Base-by-base conservation (phyloP, 64 coral and sea anemone genomes). In the Actinia tenebrosa region DNA sequence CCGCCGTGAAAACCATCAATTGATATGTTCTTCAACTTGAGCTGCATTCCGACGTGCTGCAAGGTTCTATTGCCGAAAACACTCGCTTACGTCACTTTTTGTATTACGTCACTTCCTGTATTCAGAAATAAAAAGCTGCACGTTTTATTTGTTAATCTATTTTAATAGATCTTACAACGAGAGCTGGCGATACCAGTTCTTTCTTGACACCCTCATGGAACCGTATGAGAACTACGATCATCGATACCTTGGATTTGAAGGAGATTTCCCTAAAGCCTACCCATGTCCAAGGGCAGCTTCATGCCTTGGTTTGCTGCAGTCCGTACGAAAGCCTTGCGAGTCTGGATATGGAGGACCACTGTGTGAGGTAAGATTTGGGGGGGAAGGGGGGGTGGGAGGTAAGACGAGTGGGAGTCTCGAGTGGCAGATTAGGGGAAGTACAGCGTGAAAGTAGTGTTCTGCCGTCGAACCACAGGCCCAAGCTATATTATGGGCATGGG, bases 221-320 rank as follows among this genome's bases (percentile, higher is more conserved):
- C 87, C 94, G 2, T 89, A 72, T 25, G 87, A 89, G 7, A 85
- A 89, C 6, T 95, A 89, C 77, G 91, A 95, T 56, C 83, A 87
- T 44, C 53, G 87, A 20, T 89, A 95, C 63, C 84, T 95, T 13
- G 90, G 88, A 56, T 95, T 84, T 62, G 80, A 88, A 17, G 90
- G 94, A 52, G 78, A 92, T 18, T 91, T 91, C 11, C 94, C 94
- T 20, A 95, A 84, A 77, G 68, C 94, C 15, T 89, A 95, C 46
- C 94, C 94, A 19, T 95, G 94, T 55, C 94, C 94, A 53, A 85
- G 78, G 60, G 94, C 94, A 9, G 84, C 94, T 53, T 95, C 94
- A 0, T 95, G 94, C 15, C 71, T 95, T 16, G 94, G 94, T 20
- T 78, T 88, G 0, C 69, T 95, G 8, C 75, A 92, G 63, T 92